A percentile compares a stretch with the other conserved stretches of the same genome.
Conservation (phyloP, 2,113 vertebrate species). For the Mormoops blainvillei region DNA sequence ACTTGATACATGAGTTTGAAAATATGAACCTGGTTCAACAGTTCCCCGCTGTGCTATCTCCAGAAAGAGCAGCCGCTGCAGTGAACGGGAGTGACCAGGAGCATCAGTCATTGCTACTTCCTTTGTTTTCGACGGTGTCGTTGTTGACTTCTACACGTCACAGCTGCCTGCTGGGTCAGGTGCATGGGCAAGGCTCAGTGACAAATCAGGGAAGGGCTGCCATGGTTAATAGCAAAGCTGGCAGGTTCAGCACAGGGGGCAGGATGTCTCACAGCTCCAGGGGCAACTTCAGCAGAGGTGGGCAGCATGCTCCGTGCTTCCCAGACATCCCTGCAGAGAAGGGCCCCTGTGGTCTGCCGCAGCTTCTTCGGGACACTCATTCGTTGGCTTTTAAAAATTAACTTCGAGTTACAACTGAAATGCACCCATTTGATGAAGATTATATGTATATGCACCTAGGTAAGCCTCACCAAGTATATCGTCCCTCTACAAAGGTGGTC, state of each 20-base stretch:
- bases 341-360: rapidly evolving
- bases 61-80: not conserved
- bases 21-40: not conserved
- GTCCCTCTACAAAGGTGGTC: not conserved
- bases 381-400: not conserved
- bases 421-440: not conserved
- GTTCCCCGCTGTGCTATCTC: not conserved
- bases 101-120: too few species aligned
- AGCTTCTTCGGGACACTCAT: not conserved
- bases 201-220: not conserved
- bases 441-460: not conserved
- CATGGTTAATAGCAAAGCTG: not conserved
- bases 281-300: too few species aligned
- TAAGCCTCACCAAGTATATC: rapidly evolving
- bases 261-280: not conserved
- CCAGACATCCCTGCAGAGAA: not conserved
- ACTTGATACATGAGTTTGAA: not conserved
- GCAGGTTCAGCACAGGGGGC: not conserved
- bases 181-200: not conserved
- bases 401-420: not conserved
- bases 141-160: not conserved
- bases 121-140: rapidly evolving
- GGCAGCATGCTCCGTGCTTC: not conserved
- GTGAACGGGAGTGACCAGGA: too few species aligned
- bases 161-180: too few species aligned